Evolutionary conservation across 2,797 vertebrate species (phyloP).

Genomic region (Onychomys arenicola): DNA sequence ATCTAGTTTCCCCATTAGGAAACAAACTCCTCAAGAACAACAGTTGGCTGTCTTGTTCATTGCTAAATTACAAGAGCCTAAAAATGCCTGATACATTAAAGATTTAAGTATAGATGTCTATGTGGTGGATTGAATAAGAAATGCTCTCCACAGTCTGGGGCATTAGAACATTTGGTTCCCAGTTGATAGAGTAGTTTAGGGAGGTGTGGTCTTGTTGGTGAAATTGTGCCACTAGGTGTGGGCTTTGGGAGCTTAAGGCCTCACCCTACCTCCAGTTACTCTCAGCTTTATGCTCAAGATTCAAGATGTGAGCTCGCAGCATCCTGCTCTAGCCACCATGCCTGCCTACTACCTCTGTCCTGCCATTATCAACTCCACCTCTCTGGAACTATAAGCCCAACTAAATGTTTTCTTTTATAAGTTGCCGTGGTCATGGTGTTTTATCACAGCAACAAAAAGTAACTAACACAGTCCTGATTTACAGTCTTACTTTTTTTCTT

Average conservation of each 20-base stretch:
- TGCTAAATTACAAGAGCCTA: not conserved
- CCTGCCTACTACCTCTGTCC: not conserved
- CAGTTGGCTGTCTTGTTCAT: not conserved
- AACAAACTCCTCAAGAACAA: not conserved
- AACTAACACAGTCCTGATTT: not conserved
- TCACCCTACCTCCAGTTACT: not conserved
- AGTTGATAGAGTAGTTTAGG: not conserved
- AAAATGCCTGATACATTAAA: not conserved
- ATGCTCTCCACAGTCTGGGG: not conserved
- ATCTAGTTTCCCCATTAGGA: conserved; percentile 9
- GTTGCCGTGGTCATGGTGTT: not conserved
- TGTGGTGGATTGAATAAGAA: not conserved
- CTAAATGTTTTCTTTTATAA: not conserved
- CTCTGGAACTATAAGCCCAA: not conserved
- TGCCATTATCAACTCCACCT: not conserved
- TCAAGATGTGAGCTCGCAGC: not conserved
- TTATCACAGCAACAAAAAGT: not conserved
- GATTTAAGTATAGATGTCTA: not conserved
- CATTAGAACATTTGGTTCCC: not conserved
- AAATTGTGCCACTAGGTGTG: not conserved
- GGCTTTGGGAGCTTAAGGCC: not conserved
- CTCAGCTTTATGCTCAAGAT: not conserved
- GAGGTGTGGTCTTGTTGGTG: not conserved
- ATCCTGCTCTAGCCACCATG: too few species aligned
- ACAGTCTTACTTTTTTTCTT: not conserved